Percentiles rank a stretch among this genome's conserved stretches.
Evolutionary conservation across 2,888 invertebrate species (phyloP).

Genomic region (Meganola albula): DNA sequence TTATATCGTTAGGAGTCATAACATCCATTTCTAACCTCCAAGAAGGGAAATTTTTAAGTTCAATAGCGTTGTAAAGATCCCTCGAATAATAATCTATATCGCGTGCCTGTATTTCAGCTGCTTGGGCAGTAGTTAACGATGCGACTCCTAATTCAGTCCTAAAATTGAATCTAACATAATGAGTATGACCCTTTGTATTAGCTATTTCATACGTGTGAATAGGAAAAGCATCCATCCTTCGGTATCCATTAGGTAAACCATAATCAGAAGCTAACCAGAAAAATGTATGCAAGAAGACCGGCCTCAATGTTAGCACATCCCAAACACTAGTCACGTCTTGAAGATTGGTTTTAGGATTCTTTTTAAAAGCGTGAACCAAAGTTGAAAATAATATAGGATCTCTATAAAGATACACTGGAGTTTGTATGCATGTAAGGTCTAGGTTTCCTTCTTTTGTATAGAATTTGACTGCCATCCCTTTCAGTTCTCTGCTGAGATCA

Average conservation of each 20-base stretch:
- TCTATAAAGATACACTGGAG: constrained; percentile 75
- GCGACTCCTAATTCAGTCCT: constrained; percentile 92
- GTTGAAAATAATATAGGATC: constrained; percentile 74
- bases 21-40: constrained; percentile 65
- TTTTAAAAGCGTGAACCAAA: constrained; percentile 72
- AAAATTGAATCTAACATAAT: constrained; percentile 92
- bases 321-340: constrained; percentile 50
- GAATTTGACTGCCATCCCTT: constrained; percentile 63
- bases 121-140: constrained; percentile 80
- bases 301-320: constrained; percentile 69
- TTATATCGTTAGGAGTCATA: constrained; percentile 53
- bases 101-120: constrained; percentile 76
- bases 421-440: constrained; percentile 60
- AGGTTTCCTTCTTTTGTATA: constrained; percentile 44
- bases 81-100: constrained; percentile 90
- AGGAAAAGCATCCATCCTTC: constrained; percentile 93
- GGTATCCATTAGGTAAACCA: constrained; percentile 91
- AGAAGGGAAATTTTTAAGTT: constrained; percentile 72
- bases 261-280: constrained; percentile 88
- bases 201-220: constrained; percentile 92
- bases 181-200: constrained; percentile 81
- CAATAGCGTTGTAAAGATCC: constrained; percentile 91
- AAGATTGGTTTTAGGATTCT: constrained; percentile 74
- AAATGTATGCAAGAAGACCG: constrained; percentile 84
- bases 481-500: constrained; percentile 49